These are phyloP conservation scores for Phenganax subtilis DNA, from an alignment of 92 coral and sea anemone species.

Conservation along the genomic window DNA sequence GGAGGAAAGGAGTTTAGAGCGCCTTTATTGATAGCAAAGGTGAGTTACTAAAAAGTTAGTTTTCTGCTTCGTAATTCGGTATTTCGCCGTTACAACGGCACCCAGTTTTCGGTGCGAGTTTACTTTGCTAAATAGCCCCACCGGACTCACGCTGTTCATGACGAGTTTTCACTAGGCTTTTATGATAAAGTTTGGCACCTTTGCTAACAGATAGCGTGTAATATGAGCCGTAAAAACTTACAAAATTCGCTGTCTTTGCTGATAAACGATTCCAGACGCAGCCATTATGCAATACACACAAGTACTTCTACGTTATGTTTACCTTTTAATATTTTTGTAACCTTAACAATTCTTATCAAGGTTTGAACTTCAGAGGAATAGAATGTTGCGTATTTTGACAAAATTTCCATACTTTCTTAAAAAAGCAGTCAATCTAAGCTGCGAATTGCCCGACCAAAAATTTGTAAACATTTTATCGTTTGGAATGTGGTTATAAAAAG, in stretches of 20 bases:
- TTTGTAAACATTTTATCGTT: neutral
- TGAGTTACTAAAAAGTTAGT: slow-evolving; percentile 41
- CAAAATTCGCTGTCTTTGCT: neutral
- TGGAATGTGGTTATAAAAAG: slow-evolving; percentile 4
- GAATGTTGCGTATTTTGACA: neutral
- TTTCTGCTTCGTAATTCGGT: neutral
- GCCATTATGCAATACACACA: neutral
- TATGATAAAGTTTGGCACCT: slow-evolving; percentile 22
- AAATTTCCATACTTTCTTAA: neutral
- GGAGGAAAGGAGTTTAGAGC: slow-evolving; percentile 98
- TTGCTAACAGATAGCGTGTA: slow-evolving; percentile 4
- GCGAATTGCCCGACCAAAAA: neutral
- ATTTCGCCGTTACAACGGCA: neutral
- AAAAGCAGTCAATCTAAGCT: neutral
- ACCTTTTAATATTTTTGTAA: neutral
- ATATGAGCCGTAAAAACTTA: neutral
- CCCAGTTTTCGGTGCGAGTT: neutral
- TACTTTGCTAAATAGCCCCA: neutral
- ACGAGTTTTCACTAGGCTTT: slow-evolving; percentile 14
- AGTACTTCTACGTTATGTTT: neutral
- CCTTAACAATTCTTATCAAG: neutral
- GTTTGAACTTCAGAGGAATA: neutral
- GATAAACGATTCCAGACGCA: neutral
- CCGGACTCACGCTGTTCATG: slow-evolving; percentile 5
- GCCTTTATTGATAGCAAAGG: slow-evolving; percentile 93